Percentiles rank a stretch among this genome's conserved stretches.
Conservation (phyloP, 1,140 invertebrate genomes). For the Sinonovacula constricta region DNA sequence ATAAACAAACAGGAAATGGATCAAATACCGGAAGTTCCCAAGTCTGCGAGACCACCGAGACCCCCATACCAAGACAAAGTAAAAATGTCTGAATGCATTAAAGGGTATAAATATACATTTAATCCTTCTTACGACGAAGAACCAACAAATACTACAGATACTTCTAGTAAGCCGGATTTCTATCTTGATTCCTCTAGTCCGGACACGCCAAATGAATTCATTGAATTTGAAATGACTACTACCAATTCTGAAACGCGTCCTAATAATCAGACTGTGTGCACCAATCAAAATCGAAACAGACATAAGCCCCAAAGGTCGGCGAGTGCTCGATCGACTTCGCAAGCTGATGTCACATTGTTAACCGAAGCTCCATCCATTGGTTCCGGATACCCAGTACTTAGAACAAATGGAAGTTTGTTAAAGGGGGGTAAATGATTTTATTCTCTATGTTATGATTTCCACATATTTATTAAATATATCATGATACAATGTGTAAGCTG, state of each 20-base stretch:
- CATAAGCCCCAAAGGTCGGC: background rate
- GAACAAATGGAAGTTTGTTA: constrained; percentile 43
- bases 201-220: constrained; percentile 31
- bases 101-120: constrained; percentile 48
- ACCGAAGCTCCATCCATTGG: constrained; percentile 27
- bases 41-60: too few species aligned
- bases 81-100: constrained; percentile 17
- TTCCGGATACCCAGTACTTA: constrained; percentile 18
- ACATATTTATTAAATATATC: constrained; percentile 3
- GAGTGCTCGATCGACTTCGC: constrained; percentile 31
- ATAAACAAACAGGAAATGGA: too few species aligned
- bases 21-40: too few species aligned
- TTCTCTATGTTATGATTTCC: constrained; percentile 10
- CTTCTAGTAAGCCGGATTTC: constrained; percentile 7
- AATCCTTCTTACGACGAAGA: constrained; percentile 46
- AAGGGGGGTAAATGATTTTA: constrained; percentile 1
- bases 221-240: constrained; percentile 21
- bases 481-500: too few species aligned
- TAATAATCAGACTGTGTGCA: constrained; percentile 20
- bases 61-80: background rate
- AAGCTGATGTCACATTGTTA: constrained; percentile 38
- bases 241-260: constrained; percentile 19
- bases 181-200: constrained; percentile 22
- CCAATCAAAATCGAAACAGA: constrained; percentile 21
- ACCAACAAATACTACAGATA: constrained; percentile 7